Evolutionary conservation across 2,888 invertebrate species (phyloP).

Genomic region (Terebella lapidaria): DNA sequence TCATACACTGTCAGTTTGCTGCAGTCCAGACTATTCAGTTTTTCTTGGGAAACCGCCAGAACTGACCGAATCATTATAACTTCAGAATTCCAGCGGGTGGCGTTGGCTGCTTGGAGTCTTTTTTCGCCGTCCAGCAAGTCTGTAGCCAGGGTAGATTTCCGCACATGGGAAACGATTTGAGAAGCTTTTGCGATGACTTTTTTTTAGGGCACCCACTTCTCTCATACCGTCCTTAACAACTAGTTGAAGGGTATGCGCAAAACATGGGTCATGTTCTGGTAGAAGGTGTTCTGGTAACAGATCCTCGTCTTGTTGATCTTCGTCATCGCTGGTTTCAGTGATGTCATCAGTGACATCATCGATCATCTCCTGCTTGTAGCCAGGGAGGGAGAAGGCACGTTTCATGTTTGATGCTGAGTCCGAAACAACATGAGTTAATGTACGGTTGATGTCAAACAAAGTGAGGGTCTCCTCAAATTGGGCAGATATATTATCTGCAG

Average conservation of each 20-base stretch:
- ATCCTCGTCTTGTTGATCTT: no score
- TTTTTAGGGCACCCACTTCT: background rate
- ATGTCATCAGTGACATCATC: no score
- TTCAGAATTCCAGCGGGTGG: background rate
- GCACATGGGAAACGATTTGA: background rate
- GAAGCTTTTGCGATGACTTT: constrained; percentile 4
- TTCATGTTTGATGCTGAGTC: background rate
- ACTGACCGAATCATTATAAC: background rate
- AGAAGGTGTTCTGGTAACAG: no score
- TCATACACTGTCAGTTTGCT: constrained; percentile 4
- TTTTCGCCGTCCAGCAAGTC: background rate
- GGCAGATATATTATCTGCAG: background rate
- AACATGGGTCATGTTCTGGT: background rate
- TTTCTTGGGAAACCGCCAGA: background rate
- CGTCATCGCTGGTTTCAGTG: no score
- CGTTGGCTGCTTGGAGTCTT: constrained; percentile 1
- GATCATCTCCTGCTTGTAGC: no score
- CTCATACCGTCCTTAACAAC: background rate
- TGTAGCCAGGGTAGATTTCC: background rate
- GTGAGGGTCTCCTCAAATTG: constrained; percentile 3
- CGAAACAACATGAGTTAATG: background rate
- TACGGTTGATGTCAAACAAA: background rate
- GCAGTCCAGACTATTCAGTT: background rate
- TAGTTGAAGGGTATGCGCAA: background rate
- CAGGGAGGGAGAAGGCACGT: background rate